Base-by-base conservation (phyloP, 2,888 invertebrate species). In the Lymantria monacha region DNA sequence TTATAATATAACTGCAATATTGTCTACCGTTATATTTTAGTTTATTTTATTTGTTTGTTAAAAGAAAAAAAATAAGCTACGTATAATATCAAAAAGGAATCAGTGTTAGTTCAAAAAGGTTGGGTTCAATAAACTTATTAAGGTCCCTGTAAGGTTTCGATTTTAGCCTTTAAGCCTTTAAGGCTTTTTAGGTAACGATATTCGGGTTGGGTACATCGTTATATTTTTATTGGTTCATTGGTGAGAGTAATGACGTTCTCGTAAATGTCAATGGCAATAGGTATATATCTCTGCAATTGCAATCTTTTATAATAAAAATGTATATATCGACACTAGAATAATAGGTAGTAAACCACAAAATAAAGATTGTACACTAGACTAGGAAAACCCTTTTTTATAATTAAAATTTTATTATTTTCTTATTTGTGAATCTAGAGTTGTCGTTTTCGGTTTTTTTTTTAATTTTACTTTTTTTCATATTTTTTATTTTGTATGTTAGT, bases 71-170 rank as follows among this genome's bases (percentile, higher is more conserved):
- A 61, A 61, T 59, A 53, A 57, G n/a, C 42, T 33, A 36, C 44
- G 49, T 55, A 41, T 15, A 57, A 61, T 61, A 61, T 59, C 60
- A 60, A 65, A n/a, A n/a, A 71, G 59, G 56, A 61, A 48, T 50
- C 37, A 47, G 57, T 54, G 57, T 60, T 57, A 53, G 50, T 51
- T 55, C 49, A 63, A 63, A 30, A 66, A 62, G 70, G 60, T 58
- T 51, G 66, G 53, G 85, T 80, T 83, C 81, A 73, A 69, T 66
- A 78, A 59, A 68, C 84, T 69, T 45, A 65, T 66, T 63, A 69
- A 70, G 74, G 71, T 64, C 67, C 61, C 66, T 66, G 64, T 73
- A 69, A 78, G 71, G 71, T 72, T 69, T 73, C 70, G 70, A 76
- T 76, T 79, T 75, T 74, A 74, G 68, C 69, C 71, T 70, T 74